Base-by-base conservation (phyloP, 1,140 invertebrate species). In the Trialeurodes vaporariorum region DNA sequence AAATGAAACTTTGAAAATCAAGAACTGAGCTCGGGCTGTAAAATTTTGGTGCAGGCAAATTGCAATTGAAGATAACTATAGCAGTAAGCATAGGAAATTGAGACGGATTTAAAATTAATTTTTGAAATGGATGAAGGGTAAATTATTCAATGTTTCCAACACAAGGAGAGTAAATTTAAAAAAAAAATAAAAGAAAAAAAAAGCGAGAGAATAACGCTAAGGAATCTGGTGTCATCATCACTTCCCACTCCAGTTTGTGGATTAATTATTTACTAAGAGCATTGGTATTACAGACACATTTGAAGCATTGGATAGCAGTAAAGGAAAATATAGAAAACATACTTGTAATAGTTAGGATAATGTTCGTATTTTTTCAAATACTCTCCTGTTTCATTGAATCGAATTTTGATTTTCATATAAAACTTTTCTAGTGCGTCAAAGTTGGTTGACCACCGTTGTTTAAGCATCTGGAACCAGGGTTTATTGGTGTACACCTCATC, bases 401-500 rank as follows among this genome's bases (percentile, higher is more conserved):
- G 82, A 65, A 98, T 87, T 77, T 91, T 90, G 72, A 98, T 93
- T 79, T 97, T 98, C 74, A 96, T 84, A 77, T 88, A 92, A 78
- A 86, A 96, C 74, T 94, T 94, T 77, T 96, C 93, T 63, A 98
- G 80, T 72, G 86, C 85, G 76, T 97, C 92, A 73, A 92, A 93
- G 78, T 96, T 97, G 0, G 93, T 91, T 13, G 91, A 88, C 95
- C 95, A 98, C 60, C 95, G 83, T 74, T 92, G 86, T 77, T 96
- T 96, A 49, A 98, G 78, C 72, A 87, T 86, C 78, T 90, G 86
- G 79, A 92, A 98, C 86, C 89, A 96, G 24, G 83, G 83, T 71
- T 91, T 87, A 70, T 93, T 91, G 0, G 88, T 87, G 76, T 97
- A 97, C 0, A 89, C 77, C 71, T 93, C 85, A 72, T 85, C 86